Conservation (phyloP, 1,140 invertebrate genomes). For the Proales similis region DNA sequence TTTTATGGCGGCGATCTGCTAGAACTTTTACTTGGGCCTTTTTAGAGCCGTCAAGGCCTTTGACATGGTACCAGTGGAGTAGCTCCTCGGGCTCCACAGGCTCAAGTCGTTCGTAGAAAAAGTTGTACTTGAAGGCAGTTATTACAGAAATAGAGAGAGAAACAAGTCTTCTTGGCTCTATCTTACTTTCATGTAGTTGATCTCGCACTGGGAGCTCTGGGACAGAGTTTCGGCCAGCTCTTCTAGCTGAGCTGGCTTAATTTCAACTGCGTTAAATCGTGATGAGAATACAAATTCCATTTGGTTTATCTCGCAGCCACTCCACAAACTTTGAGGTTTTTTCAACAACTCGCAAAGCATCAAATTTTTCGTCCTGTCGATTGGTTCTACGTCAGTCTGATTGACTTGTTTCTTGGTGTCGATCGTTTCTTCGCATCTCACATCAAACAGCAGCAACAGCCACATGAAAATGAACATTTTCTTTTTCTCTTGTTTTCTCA, state of each 20-base stretch:
- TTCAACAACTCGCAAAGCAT: too few relatives aligned
- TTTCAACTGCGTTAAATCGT: too few relatives aligned
- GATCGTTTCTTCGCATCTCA: too few relatives aligned
- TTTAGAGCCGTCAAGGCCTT: background rate
- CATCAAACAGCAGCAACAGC: too few relatives aligned
- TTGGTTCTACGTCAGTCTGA: too few relatives aligned
- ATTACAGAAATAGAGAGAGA: background rate
- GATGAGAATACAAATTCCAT: too few relatives aligned
- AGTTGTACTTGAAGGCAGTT: slow-evolving; percentile 15
- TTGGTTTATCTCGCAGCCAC: too few relatives aligned
- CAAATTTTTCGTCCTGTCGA: too few relatives aligned
- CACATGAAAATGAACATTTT: too few relatives aligned
- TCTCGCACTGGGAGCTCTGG: slow-evolving; percentile 4
- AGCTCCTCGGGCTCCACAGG: background rate
- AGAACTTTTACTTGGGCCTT: slow-evolving; percentile 7
- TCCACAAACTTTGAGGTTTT: too few relatives aligned
- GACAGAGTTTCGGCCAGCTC: slow-evolving; percentile 10
- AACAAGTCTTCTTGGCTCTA: background rate
- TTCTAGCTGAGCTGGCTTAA: slow-evolving; percentile 5
- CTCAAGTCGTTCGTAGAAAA: slow-evolving; percentile 2
- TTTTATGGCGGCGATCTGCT: slow-evolving; percentile 15
- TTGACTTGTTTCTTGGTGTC: too few relatives aligned
- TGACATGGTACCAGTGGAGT: background rate
- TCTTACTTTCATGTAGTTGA: slow-evolving; percentile 21
- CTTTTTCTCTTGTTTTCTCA: too few relatives aligned